Conservation (phyloP, 2,113 vertebrate species). For the Aphyosemion australe region DNA sequence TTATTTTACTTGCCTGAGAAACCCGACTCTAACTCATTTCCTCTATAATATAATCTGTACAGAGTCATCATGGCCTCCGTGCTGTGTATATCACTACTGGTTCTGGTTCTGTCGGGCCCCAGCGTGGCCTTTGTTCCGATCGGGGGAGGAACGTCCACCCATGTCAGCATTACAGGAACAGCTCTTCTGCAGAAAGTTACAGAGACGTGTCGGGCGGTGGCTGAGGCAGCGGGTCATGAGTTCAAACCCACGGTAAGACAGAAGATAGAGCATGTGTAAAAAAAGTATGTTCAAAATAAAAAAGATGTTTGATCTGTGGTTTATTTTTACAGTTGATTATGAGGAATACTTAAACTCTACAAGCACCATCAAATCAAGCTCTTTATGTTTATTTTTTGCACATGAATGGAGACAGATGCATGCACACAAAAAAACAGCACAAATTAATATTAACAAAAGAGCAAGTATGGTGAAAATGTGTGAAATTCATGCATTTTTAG, state of each 20-base stretch:
- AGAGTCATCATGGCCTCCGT: slow-evolving; percentile 48
- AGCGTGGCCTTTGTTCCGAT: slow-evolving; percentile 62
- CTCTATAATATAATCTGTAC: neutral
- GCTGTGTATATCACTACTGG: slow-evolving; percentile 39
- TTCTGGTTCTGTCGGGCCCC: slow-evolving; percentile 22
- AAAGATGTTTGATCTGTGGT: no score
- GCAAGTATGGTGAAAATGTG: no score
- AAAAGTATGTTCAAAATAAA: neutral
- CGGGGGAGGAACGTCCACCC: slow-evolving; percentile 49
- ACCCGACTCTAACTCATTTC: neutral
- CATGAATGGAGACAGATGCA: no score
- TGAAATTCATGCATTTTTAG: no score
- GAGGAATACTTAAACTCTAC: no score
- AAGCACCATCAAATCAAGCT: no score
- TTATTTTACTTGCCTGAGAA: neutral
- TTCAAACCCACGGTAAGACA: slow-evolving; percentile 72
- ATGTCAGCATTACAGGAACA: slow-evolving; percentile 68
- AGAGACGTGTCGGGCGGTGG: slow-evolving; percentile 69
- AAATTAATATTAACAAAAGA: no score
- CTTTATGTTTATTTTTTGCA: no score
- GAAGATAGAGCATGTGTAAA: neutral
- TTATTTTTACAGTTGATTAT: no score
- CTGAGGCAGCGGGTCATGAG: slow-evolving; percentile 51
- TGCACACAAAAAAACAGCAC: no score
- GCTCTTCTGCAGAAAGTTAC: slow-evolving; percentile 64